Evolutionary conservation across 2,113 vertebrate genomes (phyloP).

Genomic region (Vireo altiloquus): DNA sequence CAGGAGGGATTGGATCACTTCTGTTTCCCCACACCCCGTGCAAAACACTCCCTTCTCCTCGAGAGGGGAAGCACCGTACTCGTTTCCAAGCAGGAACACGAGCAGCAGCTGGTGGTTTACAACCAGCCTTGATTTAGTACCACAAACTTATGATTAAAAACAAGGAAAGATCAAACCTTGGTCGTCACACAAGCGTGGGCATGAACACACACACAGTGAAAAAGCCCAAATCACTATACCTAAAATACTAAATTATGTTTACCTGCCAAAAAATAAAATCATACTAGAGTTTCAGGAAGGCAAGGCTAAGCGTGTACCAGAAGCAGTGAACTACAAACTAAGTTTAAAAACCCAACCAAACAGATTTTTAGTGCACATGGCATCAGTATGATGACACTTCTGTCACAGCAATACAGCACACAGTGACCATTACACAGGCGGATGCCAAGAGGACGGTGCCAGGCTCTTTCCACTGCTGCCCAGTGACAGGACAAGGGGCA

Average conservation of each 20-base stretch:
- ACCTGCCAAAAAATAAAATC: not conserved
- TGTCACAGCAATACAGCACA: rapidly evolving
- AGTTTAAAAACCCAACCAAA: not conserved
- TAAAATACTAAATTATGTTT: not conserved
- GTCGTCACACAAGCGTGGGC: not conserved
- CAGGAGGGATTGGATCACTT: not conserved
- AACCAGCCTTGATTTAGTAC: not conserved
- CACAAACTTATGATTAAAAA: not conserved
- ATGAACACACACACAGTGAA: not conserved
- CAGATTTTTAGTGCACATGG: not conserved
- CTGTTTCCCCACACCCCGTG: not conserved
- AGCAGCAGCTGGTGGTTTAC: not conserved
- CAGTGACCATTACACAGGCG: not conserved
- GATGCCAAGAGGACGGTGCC: not conserved
- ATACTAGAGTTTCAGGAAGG: not conserved
- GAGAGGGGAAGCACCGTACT: not conserved
- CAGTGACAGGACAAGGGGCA: not conserved
- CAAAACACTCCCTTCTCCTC: not conserved
- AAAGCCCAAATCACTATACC: not conserved
- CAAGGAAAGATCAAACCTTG: not conserved
- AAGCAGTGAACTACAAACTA: not conserved
- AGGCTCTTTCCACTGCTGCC: not conserved
- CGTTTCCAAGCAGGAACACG: not conserved
- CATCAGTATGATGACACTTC: not conserved
- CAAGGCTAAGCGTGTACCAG: not conserved